These are phyloP conservation scores for Caenorhabditis panamensis DNA, from an alignment of 2,888 invertebrate genomes.

Conservation along the genomic window DNA sequence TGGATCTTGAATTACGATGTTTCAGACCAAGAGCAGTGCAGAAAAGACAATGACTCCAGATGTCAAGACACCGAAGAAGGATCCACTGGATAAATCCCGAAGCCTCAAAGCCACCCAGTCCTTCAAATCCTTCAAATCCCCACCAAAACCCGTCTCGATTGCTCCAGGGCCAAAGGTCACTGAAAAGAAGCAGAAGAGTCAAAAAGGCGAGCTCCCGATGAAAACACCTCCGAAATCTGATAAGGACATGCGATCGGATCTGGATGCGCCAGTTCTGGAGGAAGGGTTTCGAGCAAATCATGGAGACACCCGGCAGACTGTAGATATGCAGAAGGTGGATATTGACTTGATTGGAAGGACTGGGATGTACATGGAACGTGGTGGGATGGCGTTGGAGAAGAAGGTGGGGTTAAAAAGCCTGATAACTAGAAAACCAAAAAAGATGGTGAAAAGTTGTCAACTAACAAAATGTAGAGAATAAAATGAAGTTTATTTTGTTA, in stretches of 20 bases:
- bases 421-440: no score
- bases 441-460: no score
- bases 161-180: neutral
- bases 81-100: no score
- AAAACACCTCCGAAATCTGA: no score
- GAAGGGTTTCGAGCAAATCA: slow-evolving; percentile 19
- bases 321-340: slow-evolving; percentile 35
- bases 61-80: no score
- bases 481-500: no score
- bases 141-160: no score
- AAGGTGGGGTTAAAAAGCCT: no score
- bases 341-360: slow-evolving; percentile 49
- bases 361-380: slow-evolving; percentile 60
- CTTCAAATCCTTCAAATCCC: no score
- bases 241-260: slow-evolving; percentile 6
- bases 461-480: no score
- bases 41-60: neutral
- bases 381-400: slow-evolving; percentile 30
- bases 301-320: slow-evolving; percentile 8
- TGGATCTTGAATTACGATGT: neutral
- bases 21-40: neutral
- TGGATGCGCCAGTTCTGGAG: slow-evolving; percentile 14
- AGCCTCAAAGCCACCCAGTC: no score
- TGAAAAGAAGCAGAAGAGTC: neutral
- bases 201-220: no score